Evolutionary conservation across 2,888 invertebrate genomes (phyloP).

Genomic region (Cheilosia scutellata): DNA sequence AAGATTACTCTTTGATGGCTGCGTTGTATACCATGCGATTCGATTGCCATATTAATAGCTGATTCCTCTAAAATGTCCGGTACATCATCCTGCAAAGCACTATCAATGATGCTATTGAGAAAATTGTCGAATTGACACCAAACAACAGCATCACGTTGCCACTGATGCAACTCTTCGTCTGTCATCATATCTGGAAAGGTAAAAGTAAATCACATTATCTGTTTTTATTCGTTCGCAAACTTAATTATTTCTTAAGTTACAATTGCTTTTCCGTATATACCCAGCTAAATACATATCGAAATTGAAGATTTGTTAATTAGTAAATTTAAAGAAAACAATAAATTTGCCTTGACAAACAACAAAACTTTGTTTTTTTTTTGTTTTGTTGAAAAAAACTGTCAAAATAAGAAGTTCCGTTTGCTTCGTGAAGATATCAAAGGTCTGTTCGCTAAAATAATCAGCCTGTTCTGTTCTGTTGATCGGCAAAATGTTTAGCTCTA

Average conservation of each 20-base stretch:
- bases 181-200: constrained; percentile 78
- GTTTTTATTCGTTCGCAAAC: background rate
- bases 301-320: background rate
- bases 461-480: no score
- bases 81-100: constrained; percentile 30
- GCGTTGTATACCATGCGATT: constrained; percentile 76
- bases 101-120: constrained; percentile 77
- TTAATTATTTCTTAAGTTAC: constrained; percentile 12
- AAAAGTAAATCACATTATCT: background rate
- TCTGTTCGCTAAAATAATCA: no score
- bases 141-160: constrained; percentile 78
- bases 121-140: constrained; percentile 79
- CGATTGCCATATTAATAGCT: constrained; percentile 78
- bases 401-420: no score
- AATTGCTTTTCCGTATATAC: constrained; percentile 54
- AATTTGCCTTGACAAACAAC: no score
- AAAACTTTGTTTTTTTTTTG: no score
- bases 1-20: background rate
- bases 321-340: no score
- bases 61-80: constrained; percentile 72
- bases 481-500: no score
- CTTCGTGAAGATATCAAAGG: no score
- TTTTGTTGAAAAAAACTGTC: no score
- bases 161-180: constrained; percentile 77
- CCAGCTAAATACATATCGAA: constrained; percentile 43